phyloP scores from a whole-genome alignment of 2,113 vertebrate species.

The Phalacrocorax pelagicus region DNA sequence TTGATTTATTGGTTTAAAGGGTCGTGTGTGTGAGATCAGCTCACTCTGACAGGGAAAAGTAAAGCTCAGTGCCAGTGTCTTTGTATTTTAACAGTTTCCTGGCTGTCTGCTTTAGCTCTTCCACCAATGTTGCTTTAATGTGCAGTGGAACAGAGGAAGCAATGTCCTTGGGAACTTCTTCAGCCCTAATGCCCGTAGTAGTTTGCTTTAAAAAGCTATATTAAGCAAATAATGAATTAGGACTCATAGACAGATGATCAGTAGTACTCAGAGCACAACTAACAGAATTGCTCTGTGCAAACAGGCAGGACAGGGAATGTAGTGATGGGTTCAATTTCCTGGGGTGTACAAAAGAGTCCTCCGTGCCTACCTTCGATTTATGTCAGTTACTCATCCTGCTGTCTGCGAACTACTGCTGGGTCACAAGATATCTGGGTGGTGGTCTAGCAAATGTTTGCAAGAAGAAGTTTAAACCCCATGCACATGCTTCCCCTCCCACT shows the following conservation, averaged over 20 bases:
- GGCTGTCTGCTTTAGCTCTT: background rate
- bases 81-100: conserved; percentile 1
- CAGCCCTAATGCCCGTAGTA: background rate
- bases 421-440: background rate
- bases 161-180: background rate
- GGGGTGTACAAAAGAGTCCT: background rate
- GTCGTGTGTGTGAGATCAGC: background rate
- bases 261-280: background rate
- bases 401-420: background rate
- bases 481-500: background rate
- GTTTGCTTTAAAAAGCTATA: background rate
- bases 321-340: background rate
- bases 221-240: background rate
- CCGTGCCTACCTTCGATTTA: background rate
- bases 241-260: background rate
- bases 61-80: background rate
- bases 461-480: background rate
- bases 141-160: background rate
- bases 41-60: background rate
- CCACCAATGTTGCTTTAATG: background rate
- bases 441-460: background rate
- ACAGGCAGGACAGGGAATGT: background rate
- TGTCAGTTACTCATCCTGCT: background rate
- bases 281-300: background rate
- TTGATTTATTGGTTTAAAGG: conserved; percentile 41